phyloP scores from a whole-genome alignment of 2,888 invertebrate genomes.

The Xestia ashworthii region DNA sequence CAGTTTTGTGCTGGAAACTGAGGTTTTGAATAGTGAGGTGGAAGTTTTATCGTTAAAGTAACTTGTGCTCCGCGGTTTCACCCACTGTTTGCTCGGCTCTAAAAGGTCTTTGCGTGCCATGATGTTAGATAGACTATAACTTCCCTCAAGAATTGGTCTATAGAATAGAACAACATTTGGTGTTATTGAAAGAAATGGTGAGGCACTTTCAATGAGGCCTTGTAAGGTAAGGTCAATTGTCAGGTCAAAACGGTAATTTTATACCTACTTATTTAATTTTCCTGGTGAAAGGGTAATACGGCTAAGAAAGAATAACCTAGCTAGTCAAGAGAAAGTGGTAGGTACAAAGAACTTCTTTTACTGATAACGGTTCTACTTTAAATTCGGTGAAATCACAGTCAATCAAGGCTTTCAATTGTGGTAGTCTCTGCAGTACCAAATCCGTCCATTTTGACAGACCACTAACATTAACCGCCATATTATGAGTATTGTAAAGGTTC shows the following conservation, averaged over 20 bases:
- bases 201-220: no score
- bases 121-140: background rate
- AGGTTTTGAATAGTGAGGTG: background rate
- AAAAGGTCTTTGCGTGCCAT: background rate
- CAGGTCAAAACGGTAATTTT: no score
- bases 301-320: no score
- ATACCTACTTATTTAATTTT: no score
- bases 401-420: no score
- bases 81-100: background rate
- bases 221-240: no score
- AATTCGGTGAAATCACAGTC: no score
- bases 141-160: background rate
- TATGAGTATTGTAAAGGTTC: background rate
- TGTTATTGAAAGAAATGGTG: background rate
- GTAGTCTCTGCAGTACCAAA: background rate
- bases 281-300: no score
- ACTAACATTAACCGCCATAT: background rate
- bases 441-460: background rate
- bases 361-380: background rate
- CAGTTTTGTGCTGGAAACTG: constrained; percentile 28
- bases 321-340: background rate
- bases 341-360: background rate
- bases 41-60: background rate
- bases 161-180: background rate
- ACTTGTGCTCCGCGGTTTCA: background rate